A percentile compares a stretch with the other conserved stretches of the same genome.
These are phyloP conservation scores for Lontra canadensis DNA, from an alignment of 2,113 vertebrate species.

Conservation along the genomic window DNA sequence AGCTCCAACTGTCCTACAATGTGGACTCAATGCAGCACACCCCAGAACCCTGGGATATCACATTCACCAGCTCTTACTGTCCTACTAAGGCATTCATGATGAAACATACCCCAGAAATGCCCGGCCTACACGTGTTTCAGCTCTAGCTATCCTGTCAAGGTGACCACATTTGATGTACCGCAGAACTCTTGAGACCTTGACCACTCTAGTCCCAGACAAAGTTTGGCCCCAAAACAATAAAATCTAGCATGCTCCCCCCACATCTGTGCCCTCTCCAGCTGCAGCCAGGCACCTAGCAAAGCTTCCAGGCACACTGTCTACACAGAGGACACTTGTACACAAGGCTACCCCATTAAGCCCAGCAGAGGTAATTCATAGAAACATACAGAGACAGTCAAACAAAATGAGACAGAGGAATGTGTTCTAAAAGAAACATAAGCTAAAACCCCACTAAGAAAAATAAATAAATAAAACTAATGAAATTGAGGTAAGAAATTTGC, in stretches of 20 bases:
- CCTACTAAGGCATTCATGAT: not conserved
- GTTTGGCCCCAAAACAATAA: not conserved
- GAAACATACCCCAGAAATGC: not conserved
- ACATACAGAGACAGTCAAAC: not conserved
- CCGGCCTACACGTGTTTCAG: not conserved
- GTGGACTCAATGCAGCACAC: not conserved
- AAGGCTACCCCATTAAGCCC: not conserved
- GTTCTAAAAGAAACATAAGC: not conserved
- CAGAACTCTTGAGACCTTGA: not conserved
- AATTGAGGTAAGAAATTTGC: not conserved
- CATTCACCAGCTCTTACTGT: not conserved
- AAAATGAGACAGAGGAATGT: not conserved
- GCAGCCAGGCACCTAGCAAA: not conserved
- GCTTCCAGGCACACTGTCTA: not conserved
- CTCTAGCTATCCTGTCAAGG: not conserved
- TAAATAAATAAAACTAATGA: not conserved
- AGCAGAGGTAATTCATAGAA: not conserved
- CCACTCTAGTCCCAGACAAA: not conserved
- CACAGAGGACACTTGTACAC: not conserved
- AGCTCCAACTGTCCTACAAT: not conserved
- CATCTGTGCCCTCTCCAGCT: not conserved
- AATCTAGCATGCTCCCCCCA: not conserved
- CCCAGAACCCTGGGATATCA: not conserved
- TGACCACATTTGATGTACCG: not conserved
- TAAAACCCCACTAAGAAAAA: not conserved